Evolutionary conservation across 2,797 vertebrate species (phyloP).

Genomic region (Pelochelys cantorii): DNA sequence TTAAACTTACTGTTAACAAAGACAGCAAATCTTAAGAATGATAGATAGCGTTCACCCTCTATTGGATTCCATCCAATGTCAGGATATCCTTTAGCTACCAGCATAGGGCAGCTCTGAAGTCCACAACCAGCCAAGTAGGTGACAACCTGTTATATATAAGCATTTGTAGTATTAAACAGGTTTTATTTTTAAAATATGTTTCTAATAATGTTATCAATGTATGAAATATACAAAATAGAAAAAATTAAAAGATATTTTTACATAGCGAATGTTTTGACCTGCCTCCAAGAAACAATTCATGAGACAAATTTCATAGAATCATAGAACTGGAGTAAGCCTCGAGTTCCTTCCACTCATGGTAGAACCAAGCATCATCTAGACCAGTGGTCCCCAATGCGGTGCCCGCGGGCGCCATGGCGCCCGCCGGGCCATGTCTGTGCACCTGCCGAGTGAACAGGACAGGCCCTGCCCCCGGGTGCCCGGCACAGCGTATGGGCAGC

Average conservation of each 20-base stretch:
- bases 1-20: slow-evolving; percentile 94
- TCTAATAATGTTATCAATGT: not conserved
- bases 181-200: not conserved
- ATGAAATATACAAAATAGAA: not conserved
- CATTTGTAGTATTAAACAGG: not conserved
- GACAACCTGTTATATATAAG: slow-evolving; percentile 87
- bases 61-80: slow-evolving; percentile 99
- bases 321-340: too few relatives aligned
- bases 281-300: not conserved
- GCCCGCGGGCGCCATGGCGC: too few relatives aligned
- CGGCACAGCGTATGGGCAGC: too few relatives aligned
- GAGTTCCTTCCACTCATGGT: too few relatives aligned
- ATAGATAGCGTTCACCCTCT: slow-evolving; percentile 97
- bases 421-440: too few relatives aligned
- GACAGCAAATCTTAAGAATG: slow-evolving; percentile 96
- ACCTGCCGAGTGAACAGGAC: too few relatives aligned
- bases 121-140: slow-evolving; percentile 97
- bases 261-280: not conserved
- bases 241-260: not conserved
- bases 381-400: too few relatives aligned
- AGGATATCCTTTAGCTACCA: slow-evolving; percentile 95
- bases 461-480: too few relatives aligned
- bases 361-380: too few relatives aligned
- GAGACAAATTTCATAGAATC: too few relatives aligned
- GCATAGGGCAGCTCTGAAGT: slow-evolving; percentile 95